Evolutionary conservation across 2,113 vertebrate genomes (phyloP), one percentile per base, ranked within the genome.

Genomic region (Macrotus californicus): DNA sequence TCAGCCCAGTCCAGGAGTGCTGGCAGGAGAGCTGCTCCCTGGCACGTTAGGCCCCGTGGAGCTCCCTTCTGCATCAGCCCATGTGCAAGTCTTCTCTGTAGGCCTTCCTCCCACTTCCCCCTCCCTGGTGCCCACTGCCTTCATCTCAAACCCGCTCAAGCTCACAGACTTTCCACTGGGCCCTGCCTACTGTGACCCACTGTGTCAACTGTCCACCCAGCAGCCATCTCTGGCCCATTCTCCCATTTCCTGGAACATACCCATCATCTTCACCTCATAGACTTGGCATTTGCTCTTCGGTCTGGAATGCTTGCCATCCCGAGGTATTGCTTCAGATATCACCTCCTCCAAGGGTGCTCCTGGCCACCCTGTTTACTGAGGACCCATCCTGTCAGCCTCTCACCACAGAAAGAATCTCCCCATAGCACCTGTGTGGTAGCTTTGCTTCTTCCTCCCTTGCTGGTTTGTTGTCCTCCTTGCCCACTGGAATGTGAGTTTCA

Each of bases 351-450:
- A 1, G 6, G 14, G 41, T 10, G 13, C 46, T 39, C 39, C 76
- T 41, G 10, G 16, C 46, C 0, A 0, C 29, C 81, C 39, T 46
- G 18, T 67, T 59, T 48, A 7, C 31, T 4, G 1, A 0, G 24
- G 59, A 16, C 41, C 19, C 1, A 0, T 86, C 67, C 41, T 29
- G 4, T 34, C 6, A 26, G 41, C 34, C 34, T 26, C 29, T 6
- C 15, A 24, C 64, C 46, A 18, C 1, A 5, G 50, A 31, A 52
- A 31, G 12, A 2, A 2, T 36, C 19, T 39, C 54, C 16, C 54
- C 1, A 1, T 50, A 15, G 43, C 14, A 2, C n/a, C 39, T 34
- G 1, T 1, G 4, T 3, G 1, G 8, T 16, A 6, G 34, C 50
- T 31, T 77, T 29, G 36, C 64, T 39, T 5, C 0, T 66, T 54